Evolutionary conservation across 35 echinoderm and acorn worm genomes (phyloP).

Genomic region (Hemicentrotus pulcherrimus): DNA sequence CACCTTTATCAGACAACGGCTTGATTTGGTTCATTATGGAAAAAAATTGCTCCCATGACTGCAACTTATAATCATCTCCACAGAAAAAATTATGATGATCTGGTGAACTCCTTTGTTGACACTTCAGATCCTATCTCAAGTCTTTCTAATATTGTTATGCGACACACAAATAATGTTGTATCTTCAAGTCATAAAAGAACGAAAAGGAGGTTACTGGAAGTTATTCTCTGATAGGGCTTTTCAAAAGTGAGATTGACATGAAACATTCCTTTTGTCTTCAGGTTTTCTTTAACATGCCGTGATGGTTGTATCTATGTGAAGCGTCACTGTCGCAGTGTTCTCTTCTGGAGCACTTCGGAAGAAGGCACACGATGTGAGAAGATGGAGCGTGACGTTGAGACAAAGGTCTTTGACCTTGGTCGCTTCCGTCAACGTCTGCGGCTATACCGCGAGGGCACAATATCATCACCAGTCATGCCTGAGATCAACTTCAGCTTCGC

Average conservation of each 20-base stretch:
- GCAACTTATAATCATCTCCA: too few species aligned
- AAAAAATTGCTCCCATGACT: too few species aligned
- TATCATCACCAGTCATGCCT: constrained; percentile 60
- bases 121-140: too few species aligned
- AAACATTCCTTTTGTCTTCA: neutral
- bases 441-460: constrained; percentile 51
- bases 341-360: constrained; percentile 58
- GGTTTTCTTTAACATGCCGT: constrained; percentile 47
- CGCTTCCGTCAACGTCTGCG: constrained; percentile 68
- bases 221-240: too few species aligned
- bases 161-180: too few species aligned
- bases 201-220: too few species aligned
- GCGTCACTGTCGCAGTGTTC: constrained; percentile 66
- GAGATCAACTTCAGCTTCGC: constrained; percentile 84
- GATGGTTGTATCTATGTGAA: constrained; percentile 65
- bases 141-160: too few species aligned
- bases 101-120: too few species aligned
- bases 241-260: too few species aligned
- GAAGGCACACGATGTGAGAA: constrained; percentile 33
- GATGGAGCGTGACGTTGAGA: constrained; percentile 66
- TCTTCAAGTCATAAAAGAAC: too few species aligned
- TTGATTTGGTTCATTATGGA: neutral
- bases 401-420: constrained; percentile 75
- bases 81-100: too few species aligned
- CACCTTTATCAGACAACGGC: neutral